Evolutionary conservation across 2,888 invertebrate species (phyloP), one percentile per base, ranked within the genome.

Genomic region (Ennomos quercinarius): DNA sequence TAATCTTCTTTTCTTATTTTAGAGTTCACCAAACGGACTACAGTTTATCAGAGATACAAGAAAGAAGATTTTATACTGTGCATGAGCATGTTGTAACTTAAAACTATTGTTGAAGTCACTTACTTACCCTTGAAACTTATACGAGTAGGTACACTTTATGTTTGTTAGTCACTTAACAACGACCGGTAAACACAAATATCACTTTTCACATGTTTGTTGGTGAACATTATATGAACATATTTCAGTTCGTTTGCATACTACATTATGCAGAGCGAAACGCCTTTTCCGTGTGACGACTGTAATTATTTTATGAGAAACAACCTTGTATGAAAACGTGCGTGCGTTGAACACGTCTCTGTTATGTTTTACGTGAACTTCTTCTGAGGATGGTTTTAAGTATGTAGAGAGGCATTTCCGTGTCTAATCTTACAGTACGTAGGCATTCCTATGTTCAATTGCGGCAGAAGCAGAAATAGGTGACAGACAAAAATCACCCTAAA

Each of bases 261-360:
- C 60, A 74, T 73, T 67, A 74, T 76, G 73, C 62, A 72, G 57
- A 69, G 55, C 42, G 42, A 66, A 70, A 70, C 62, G 60, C 66
- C 74, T 67, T 71, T 72, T 73, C 63, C 62, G 65, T 69, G 70
- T 67, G 72, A 68, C 70, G 65, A 62, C 59, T 62, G 66, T 70
- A 73, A 77, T 79, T 73, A 78, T 75, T 74, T 74, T 66, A 73
- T 68, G 71, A 63, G 65, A 47, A 67, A 70, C 63, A 66, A 54
- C 66, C 65, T 68, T 67, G 65, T 64, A 60, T 64, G 65, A 58
- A 64, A 65, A 40, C 54, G 55, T 69, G 69, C 65, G 65, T 72
- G 67, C 56, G 58, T 55, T 58, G 63, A 65, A 65, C 53, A 57
- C 36, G 57, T 61, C 44, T 63, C 38, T 38, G 51, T 51, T 44